Evolutionary conservation across 1,140 invertebrate genomes (phyloP), one percentile per base, ranked within the genome.

Genomic region (Leptopilina boulardi): DNA sequence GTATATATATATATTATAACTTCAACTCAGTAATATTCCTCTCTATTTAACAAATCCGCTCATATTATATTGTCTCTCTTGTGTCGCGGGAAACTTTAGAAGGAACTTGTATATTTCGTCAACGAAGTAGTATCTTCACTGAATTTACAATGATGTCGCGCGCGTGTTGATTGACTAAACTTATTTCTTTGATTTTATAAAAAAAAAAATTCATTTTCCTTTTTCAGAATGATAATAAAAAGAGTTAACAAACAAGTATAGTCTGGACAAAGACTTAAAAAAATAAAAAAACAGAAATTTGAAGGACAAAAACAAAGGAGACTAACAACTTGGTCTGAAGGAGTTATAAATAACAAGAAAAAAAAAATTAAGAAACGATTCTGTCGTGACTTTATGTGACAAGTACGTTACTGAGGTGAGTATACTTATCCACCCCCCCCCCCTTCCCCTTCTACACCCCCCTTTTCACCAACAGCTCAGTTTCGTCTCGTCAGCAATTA

Each of bases 11-110:
- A 38, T 70, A 66, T 70, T n/a, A n/a, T n/a, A n/a, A n/a, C 66
- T 56, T 59, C 71, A 59, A 54, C 54, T 51, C 0, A 47, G 76
- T 73, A 73, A 77, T 73, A 66, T 56, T 54, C 54, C 30, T 71
- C 30, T 71, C 66, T 77, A 21, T 30, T 70, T 76, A 51, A 76
- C 42, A 76, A 38, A 54, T 19, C n/a, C 23, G n/a, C 66, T 70
- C n/a, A n/a, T n/a, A n/a, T 11, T 15, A 59, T 75, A 75, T 47
- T 70, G 23, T 51, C 26, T 51, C 26, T 19, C 34, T 59, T 38
- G 47, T 66, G 47, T 18, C 15, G 47, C 19, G 51, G 21, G 75
- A 73, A 73, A 73, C 47, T 77, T 73, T n/a, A 70, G 30, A 11
- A n/a, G 15, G 15, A 77, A 56, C 75, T 66, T 41, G 23, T 54